Evolutionary conservation across 2,113 vertebrate genomes (phyloP).

Genomic region (Hyperopisus bebe): DNA sequence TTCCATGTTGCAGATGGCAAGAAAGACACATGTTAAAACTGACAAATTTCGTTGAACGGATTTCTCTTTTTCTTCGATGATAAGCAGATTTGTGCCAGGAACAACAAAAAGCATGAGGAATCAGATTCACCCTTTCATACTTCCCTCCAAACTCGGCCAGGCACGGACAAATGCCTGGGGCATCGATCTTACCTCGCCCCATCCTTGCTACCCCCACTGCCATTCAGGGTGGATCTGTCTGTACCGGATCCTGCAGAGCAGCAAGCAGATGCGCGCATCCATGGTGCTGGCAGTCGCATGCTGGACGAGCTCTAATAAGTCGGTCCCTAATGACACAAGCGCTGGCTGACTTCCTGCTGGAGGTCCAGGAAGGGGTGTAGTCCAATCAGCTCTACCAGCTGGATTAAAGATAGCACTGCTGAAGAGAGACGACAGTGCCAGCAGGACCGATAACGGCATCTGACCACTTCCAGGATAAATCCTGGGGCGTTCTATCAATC

Average conservation of each 20-base stretch:
- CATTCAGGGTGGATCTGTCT: neutral
- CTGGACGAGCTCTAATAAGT: neutral
- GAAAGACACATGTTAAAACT: neutral
- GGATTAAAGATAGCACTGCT: constrained; percentile 3
- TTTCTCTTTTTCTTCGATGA: neutral
- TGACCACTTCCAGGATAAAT: neutral
- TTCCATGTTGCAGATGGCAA: neutral
- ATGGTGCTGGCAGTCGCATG: neutral
- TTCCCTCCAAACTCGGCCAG: neutral
- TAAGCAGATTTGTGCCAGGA: neutral
- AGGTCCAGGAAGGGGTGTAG: neutral
- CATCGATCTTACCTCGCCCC: neutral
- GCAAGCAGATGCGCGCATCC: neutral
- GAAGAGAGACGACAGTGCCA: neutral
- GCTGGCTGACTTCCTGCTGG: neutral
- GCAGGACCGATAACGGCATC: neutral
- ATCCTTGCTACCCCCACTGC: neutral
- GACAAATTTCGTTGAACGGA: neutral
- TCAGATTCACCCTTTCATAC: neutral
- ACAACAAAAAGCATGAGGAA: neutral
- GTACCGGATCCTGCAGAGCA: neutral
- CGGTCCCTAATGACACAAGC: neutral
- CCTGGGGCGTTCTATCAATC: neutral
- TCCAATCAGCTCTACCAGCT: neutral
- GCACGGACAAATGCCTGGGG: neutral